Conservation (phyloP, 2,797 vertebrate genomes). For the Halcyon chelicuti region DNA sequence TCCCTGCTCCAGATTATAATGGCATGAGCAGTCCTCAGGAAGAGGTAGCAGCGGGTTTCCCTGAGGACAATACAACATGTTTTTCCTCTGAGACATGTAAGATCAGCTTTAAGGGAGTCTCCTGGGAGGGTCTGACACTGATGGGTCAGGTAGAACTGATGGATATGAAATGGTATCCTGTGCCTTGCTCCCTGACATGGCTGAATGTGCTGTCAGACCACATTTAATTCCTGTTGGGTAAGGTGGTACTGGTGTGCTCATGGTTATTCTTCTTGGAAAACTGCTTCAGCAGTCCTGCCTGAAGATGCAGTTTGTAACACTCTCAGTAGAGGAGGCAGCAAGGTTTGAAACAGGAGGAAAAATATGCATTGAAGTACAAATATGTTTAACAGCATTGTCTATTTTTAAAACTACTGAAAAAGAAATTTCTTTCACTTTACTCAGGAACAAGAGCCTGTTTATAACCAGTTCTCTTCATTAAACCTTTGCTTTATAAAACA, state of each 20-base stretch:
- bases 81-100: background rate
- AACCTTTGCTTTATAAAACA: background rate
- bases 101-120: background rate
- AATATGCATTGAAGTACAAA: background rate
- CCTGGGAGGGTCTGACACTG: background rate
- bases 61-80: background rate
- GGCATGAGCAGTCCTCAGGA: background rate
- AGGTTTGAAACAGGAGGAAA: background rate
- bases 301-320: background rate
- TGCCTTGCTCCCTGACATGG: background rate
- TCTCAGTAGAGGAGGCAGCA: background rate
- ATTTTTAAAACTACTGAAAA: background rate
- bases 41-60: background rate
- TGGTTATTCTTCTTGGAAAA: background rate
- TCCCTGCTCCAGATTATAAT: background rate
- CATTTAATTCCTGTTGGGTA: fast-evolving
- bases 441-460: background rate
- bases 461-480: background rate
- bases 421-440: background rate
- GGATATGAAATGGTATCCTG: background rate
- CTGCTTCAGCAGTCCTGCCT: background rate
- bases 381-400: background rate
- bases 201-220: background rate
- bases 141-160: background rate
- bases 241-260: background rate